Base-by-base conservation (phyloP, 2,888 invertebrate genomes). In the Limnephilus lunatus region DNA sequence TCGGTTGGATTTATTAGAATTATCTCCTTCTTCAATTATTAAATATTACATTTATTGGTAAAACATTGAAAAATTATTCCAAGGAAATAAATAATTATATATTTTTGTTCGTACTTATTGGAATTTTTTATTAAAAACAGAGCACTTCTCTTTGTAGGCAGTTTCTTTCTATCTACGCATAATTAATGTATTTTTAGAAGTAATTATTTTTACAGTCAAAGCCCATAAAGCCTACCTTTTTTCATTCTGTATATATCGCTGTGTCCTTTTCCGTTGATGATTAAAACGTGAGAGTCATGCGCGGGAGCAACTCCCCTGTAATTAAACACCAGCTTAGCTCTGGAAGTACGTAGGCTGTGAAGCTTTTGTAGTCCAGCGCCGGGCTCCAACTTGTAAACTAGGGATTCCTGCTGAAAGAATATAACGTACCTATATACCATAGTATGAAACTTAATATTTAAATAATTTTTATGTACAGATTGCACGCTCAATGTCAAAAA, bases 171-270 rank as follows among this genome's bases (percentile, higher is more conserved):
- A 15, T 32, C 32, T 31, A 82, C 82, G 68, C n/a, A 9, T 68
- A n/a, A 53, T 53, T 2, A 53, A 68, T 68, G 68, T 68, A 68
- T 68, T 25, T 68, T 68, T 68, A n/a, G 82, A 32, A 15, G 32
- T 82, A 30, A 82, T 32, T 82, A 82, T 82, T 82, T 82, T 82
- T 25, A 68, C 25, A n/a, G 68, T 68, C 30, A 68, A 68, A 68
- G 25, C 68, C 68, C 68, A n/a, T 68, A 44, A 80, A 39, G n/a
- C 88, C 44, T 85, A 92, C 92, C 91, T 87, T 90, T 68, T n/a
- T 30, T 81, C 44, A 91, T 82, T 87, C 81, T 89, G 68, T 44
- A 92, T 9, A 92, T 90, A 32, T 86, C 80, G 44, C 91, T 91
- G 35, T 35, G 48, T 39, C 90, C 91, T n/a, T 86, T 83, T 80